These are phyloP conservation scores for Mionectes olivaceus DNA, from an alignment of 2,797 vertebrate genomes.

Conservation along the genomic window DNA sequence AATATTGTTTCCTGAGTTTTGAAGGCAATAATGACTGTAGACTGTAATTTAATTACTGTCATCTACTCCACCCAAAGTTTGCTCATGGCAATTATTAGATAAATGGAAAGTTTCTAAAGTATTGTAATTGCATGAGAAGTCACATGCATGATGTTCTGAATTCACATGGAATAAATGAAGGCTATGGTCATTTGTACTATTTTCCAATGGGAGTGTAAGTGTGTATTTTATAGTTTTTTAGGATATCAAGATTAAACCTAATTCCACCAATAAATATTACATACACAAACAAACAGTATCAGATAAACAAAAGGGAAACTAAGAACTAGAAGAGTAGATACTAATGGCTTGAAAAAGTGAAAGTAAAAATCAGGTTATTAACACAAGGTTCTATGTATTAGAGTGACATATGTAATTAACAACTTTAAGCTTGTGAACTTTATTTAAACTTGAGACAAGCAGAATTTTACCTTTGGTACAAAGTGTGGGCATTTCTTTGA, in stretches of 20 bases:
- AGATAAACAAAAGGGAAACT: neutral
- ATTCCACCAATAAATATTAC: neutral
- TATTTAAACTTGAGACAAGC: conserved; percentile 55
- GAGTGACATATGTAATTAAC: conserved; percentile 22
- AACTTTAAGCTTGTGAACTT: conserved; percentile 28
- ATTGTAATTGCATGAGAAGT: neutral
- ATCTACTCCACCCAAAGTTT: neutral
- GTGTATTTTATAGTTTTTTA: neutral
- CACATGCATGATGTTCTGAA: neutral
- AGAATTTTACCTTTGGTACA: conserved; percentile 51
- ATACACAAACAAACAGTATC: neutral
- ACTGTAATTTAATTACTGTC: neutral
- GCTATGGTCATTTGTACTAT: neutral
- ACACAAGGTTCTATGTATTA: neutral
- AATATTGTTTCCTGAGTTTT: neutral
- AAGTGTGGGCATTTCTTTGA: conserved; percentile 35
- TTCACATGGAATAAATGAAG: neutral
- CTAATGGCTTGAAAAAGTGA: neutral
- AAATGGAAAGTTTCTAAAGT: neutral
- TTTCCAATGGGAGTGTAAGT: neutral
- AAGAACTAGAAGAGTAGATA: neutral
- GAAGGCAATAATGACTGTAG: neutral
- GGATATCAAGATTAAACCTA: neutral
- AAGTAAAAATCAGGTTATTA: conserved; percentile 46
- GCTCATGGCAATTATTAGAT: neutral